Conservation (phyloP, 2,113 vertebrate genomes). For the Eurystomus gularis region DNA sequence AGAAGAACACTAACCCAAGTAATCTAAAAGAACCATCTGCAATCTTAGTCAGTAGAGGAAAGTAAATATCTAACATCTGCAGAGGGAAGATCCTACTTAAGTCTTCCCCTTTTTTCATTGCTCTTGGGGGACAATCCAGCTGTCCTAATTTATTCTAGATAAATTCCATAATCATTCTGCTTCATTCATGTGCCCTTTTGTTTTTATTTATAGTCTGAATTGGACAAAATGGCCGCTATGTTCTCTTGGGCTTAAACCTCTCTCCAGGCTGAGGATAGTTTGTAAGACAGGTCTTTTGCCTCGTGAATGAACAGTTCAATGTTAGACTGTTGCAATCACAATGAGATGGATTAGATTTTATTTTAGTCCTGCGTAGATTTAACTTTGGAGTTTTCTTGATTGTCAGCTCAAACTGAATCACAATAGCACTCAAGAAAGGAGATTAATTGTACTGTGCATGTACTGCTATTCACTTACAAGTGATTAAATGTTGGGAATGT, state of each 20-base stretch:
- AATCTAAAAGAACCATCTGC: background rate
- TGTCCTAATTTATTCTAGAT: background rate
- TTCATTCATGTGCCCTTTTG: rapidly evolving
- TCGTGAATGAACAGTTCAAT: background rate
- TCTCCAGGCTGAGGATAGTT: background rate
- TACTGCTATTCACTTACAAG: background rate
- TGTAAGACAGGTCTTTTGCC: background rate
- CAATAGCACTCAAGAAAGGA: background rate
- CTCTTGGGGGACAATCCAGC: background rate
- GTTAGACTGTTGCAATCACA: background rate
- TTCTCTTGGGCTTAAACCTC: background rate
- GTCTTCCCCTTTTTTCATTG: background rate
- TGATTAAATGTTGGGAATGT: background rate
- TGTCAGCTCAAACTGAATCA: background rate
- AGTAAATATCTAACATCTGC: background rate
- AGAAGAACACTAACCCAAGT: background rate
- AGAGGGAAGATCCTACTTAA: background rate
- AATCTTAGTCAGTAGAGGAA: background rate
- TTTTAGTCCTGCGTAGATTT: background rate
- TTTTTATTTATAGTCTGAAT: background rate
- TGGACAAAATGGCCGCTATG: background rate
- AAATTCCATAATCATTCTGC: background rate
- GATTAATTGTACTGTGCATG: background rate
- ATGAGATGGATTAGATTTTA: background rate
- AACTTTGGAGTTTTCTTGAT: background rate